These are phyloP conservation scores for Paramormyrops hopkinsi DNA, from an alignment of 2,797 vertebrate genomes.

Conservation along the genomic window DNA sequence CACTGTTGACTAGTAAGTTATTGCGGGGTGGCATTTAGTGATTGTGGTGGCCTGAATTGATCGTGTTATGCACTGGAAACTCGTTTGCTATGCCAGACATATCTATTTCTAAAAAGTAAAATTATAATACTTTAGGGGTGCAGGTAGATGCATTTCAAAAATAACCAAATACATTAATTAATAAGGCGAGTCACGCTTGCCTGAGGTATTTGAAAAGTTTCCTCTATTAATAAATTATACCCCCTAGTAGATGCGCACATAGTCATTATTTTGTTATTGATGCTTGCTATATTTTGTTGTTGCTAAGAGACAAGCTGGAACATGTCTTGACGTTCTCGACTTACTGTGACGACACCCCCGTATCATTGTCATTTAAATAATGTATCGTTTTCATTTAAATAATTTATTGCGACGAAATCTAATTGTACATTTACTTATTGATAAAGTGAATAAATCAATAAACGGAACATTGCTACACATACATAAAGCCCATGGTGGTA, in stretches of 20 bases:
- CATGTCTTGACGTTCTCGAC: conserved; percentile 57
- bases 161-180: conserved; percentile 10
- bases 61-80: not conserved
- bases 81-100: not conserved
- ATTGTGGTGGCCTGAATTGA: not conserved
- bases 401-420: conserved; percentile 69
- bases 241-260: conserved; percentile 54
- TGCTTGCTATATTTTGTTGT: conserved; percentile 68
- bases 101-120: not conserved
- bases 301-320: conserved; percentile 71
- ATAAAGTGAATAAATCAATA: conserved; percentile 45
- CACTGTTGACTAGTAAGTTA: not conserved
- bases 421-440: conserved; percentile 71
- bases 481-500: conserved; percentile 25
- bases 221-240: conserved; percentile 65
- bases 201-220: conserved; percentile 33
- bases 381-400: conserved; percentile 71
- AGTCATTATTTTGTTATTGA: conserved; percentile 71
- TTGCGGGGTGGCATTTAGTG: not conserved
- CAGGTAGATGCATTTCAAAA: not conserved
- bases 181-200: conserved; percentile 9
- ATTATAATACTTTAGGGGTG: conserved; percentile 30
- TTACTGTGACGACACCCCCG: conserved; percentile 64
- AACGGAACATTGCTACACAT: conserved; percentile 32
- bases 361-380: conserved; percentile 74